Percentiles rank a stretch among this genome's conserved stretches.
Conservation (phyloP, 2,888 invertebrate species). For the Pammene aurita region DNA sequence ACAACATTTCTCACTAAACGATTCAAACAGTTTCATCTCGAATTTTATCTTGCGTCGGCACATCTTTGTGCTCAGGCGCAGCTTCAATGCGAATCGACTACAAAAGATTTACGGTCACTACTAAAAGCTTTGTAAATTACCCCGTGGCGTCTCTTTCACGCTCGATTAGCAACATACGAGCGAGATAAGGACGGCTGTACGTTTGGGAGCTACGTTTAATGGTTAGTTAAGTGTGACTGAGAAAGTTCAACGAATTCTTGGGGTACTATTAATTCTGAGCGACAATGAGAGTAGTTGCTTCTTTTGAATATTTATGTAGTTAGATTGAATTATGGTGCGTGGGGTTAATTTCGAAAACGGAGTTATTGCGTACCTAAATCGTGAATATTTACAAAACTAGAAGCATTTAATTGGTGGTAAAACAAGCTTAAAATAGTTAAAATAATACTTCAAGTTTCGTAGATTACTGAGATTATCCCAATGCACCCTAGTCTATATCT, state of each 20-base stretch:
- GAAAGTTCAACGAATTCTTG: constrained; percentile 42
- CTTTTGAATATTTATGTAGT: constrained; percentile 26
- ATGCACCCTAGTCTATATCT: too few species aligned
- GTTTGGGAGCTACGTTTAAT: constrained; percentile 34
- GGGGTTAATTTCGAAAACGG: neutral
- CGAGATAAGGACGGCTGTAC: constrained; percentile 45
- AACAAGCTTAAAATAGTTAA: too few species aligned
- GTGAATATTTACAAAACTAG: too few species aligned
- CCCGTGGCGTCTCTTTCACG: constrained; percentile 53
- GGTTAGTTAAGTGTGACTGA: constrained; percentile 41
- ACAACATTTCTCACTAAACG: constrained; percentile 8
- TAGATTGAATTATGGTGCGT: constrained; percentile 18
- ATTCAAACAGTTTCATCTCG: constrained; percentile 27
- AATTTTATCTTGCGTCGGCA: constrained; percentile 46
- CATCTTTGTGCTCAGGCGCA: constrained; percentile 67
- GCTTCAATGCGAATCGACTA: constrained; percentile 63
- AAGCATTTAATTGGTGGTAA: too few species aligned
- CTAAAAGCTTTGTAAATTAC: constrained; percentile 71
- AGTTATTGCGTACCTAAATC: too few species aligned
- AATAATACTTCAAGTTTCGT: too few species aligned
- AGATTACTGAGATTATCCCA: too few species aligned
- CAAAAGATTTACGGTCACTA: constrained; percentile 67
- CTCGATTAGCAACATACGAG: constrained; percentile 39
- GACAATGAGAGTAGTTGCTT: constrained; percentile 32
- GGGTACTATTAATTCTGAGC: constrained; percentile 38